Evolutionary conservation across 2,888 invertebrate species (phyloP), one percentile per base, ranked within the genome.

Genomic region (Mesoligia furuncula): DNA sequence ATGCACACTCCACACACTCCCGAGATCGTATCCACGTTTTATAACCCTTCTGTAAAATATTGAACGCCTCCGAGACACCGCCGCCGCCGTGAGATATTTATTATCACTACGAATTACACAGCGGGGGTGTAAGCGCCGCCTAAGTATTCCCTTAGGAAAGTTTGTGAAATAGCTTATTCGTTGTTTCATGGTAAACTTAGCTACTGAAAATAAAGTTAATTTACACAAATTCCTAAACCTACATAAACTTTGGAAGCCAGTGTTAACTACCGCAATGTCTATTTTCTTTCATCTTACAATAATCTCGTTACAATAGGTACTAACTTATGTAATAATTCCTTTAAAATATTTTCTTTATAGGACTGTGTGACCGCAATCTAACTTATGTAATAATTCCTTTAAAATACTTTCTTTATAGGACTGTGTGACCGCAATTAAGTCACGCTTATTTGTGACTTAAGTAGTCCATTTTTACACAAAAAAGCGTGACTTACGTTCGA

Each of bases 1-100:
- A 61, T 59, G 45, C 70, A 62, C 67, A 51, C 62, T 36, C 36
- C 51, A 80, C 64, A 54, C 42, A 64, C 73, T 77, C 57, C 31
- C 15, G 77, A 73, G 65, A 80, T 66, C 61, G 61, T 54, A 57
- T 64, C 66, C 36, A 54, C 72, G 59, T 27, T 79, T 69, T 66
- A 74, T 57, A 62, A 71, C 70, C 54, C 67, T 69, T 73, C 54
- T 73, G 48, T 83, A 79, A 83, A 82, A 73, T 80, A 83, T 83
- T 79, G 77, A 83, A 70, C 69, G 51, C 75, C 67, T 73, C 45
- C 0, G 59, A 73, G 66, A 72, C 57, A n/a, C n/a, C n/a, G n/a
- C n/a, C n/a, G n/a, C n/a, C n/a, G 59, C 15, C 39, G 42, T 75
- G 45, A 65, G 71, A 76, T 86, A 77, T 86, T 79, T 85, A 75